Evolutionary conservation across 1,140 invertebrate species (phyloP), one percentile per base, ranked within the genome.

Genomic region (Anastrepha obliqua): DNA sequence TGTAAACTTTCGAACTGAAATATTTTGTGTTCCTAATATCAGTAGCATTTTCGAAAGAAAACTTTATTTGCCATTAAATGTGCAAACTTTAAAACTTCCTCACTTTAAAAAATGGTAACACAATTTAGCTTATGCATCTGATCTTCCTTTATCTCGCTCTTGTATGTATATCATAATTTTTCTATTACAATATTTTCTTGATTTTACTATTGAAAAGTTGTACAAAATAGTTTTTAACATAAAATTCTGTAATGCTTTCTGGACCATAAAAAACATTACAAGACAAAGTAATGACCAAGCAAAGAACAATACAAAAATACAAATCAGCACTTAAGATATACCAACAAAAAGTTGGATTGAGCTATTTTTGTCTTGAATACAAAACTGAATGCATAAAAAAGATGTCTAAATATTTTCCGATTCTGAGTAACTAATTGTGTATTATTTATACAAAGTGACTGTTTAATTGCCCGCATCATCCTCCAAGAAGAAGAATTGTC

Each of bases 401-500:
- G n/a, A 44, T 86, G 20, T 85, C 51, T 60, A 62, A 86, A 60
- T 9, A 44, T 62, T 55, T 42, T 86, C 60, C 6, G 58, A 9
- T 42, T 86, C 58, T 15, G 60, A 64, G 44, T 51, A 81, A 81
- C 17, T 81, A 42, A 44, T 74, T 74, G 64, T 20, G 9, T 67
- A 39, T 20, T 11, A 65, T 65, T 65, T 9, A 65, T 29, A 44
- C 17, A 47, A 55, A 5, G 17, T 74, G 44, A 11, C 5, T 15
- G 13, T 44, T 74, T 74, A 74, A 74, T 74, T 74, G 13, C 67
- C 67, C 13, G 67, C 81, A 78, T 93, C 92, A 93, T 99, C 98
- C 94, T 99, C 99, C 90, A 99, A 94, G 95, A 99, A 99, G 96
- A 99, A 99, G 94, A 98, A 99, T 94, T 99, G 99, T 74, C 99